Percentiles rank a stretch among this genome's conserved stretches.
These are phyloP conservation scores for Chiloscyllium plagiosum DNA, from an alignment of 2,113 vertebrate species.

Conservation along the genomic window DNA sequence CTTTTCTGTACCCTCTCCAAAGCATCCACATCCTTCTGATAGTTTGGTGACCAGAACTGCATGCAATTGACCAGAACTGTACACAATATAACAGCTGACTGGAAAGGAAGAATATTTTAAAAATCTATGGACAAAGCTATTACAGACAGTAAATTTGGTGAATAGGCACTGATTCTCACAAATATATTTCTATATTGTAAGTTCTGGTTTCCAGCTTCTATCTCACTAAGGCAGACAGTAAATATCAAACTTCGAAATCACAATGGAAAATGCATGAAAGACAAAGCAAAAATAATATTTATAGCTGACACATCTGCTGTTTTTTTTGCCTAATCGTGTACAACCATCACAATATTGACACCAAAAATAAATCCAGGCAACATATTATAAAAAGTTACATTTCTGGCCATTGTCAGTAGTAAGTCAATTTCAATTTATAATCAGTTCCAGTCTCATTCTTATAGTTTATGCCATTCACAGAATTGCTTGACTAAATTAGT, in stretches of 20 bases:
- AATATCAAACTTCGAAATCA: background rate
- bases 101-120: background rate
- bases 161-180: background rate
- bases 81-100: too few relatives aligned
- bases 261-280: background rate
- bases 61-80: too few relatives aligned
- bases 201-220: background rate
- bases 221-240: background rate
- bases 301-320: background rate
- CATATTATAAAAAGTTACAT: background rate
- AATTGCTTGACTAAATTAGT: constrained; percentile 18
- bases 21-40: too few relatives aligned
- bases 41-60: too few relatives aligned
- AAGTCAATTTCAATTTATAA: background rate
- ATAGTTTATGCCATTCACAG: background rate
- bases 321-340: background rate
- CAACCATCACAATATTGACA: background rate
- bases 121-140: background rate
- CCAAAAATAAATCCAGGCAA: background rate
- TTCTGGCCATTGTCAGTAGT: background rate
- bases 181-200: background rate
- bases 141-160: too few relatives aligned
- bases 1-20: too few relatives aligned
- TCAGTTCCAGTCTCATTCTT: background rate
- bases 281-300: background rate